phyloP scores from a whole-genome alignment of 2,113 vertebrate genomes.

The Engystomops pustulosus region DNA sequence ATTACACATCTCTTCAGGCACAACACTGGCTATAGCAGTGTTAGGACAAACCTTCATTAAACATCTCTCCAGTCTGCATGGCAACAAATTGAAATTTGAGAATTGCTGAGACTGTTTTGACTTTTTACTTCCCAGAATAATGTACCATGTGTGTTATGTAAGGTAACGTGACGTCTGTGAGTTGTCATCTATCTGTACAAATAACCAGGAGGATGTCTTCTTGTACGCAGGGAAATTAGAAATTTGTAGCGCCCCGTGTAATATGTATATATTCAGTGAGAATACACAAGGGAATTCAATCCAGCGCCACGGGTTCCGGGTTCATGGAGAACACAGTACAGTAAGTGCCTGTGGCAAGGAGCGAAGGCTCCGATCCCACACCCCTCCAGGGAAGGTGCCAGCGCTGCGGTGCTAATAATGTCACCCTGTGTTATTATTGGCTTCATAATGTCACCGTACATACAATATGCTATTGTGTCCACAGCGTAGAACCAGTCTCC shows the following conservation, averaged over 20 bases:
- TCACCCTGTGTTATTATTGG: background rate
- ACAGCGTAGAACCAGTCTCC: background rate
- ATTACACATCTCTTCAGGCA: too few species aligned
- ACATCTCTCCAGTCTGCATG: too few species aligned
- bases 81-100: too few species aligned
- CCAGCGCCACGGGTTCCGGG: background rate
- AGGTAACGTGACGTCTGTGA: background rate
- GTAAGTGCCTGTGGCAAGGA: background rate
- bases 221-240: background rate
- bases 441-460: background rate
- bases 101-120: too few species aligned
- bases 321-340: background rate
- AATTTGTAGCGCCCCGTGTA: background rate
- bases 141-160: background rate
- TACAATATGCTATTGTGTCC: background rate
- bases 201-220: background rate
- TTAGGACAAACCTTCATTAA: too few species aligned
- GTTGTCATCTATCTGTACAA: background rate
- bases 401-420: background rate
- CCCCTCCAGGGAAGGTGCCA: too few species aligned
- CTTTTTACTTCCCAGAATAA: too few species aligned
- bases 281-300: background rate
- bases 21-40: too few species aligned
- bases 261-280: background rate
- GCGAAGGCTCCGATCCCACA: background rate